phyloP scores from a whole-genome alignment of 2,113 vertebrate species.

The Rhinolophus ferrumequinum region DNA sequence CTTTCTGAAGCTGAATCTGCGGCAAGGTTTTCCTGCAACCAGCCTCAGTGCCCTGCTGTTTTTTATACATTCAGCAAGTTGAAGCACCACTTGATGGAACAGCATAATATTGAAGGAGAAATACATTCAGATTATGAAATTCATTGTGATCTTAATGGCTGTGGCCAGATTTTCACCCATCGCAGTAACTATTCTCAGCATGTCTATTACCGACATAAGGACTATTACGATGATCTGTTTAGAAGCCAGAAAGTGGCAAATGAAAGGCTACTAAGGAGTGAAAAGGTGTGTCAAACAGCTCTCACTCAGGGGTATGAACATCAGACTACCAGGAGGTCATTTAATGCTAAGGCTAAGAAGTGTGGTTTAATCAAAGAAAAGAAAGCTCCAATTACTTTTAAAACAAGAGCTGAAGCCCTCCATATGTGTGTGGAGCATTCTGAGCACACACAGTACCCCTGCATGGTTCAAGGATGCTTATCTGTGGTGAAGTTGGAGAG shows the following conservation, averaged over 20 bases:
- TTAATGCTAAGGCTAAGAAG: conserved; percentile 82
- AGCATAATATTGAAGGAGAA: conserved; percentile 86
- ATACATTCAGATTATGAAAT: conserved; percentile 89
- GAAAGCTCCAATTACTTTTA: conserved; percentile 85
- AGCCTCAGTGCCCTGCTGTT: conserved; percentile 90
- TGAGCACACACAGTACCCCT: conserved; percentile 91
- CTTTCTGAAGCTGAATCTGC: conserved; percentile 85
- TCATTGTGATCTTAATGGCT: conserved; percentile 93
- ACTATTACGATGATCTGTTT: conserved; percentile 90
- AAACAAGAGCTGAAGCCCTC: conserved; percentile 93
- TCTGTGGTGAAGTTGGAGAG: conserved; percentile 92
- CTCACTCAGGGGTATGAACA: conserved; percentile 41
- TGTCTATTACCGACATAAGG: conserved; percentile 90
- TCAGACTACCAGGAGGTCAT: conserved; percentile 80
- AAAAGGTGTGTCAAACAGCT: conserved; percentile 72
- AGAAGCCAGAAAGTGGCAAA: conserved; percentile 83
- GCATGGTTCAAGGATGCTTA: conserved; percentile 95
- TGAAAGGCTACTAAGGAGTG: conserved; percentile 77
- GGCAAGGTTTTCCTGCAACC: conserved; percentile 91
- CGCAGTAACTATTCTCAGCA: conserved; percentile 92
- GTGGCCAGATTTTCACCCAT: conserved; percentile 90
- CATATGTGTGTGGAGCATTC: conserved; percentile 95
- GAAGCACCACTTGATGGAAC: conserved; percentile 90
- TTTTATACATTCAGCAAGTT: conserved; percentile 95
- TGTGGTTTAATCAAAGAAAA: conserved; percentile 83